These are phyloP conservation scores for Scolopax bukidnonensis DNA, from an alignment of 2,797 vertebrate species.

Conservation along the genomic window DNA sequence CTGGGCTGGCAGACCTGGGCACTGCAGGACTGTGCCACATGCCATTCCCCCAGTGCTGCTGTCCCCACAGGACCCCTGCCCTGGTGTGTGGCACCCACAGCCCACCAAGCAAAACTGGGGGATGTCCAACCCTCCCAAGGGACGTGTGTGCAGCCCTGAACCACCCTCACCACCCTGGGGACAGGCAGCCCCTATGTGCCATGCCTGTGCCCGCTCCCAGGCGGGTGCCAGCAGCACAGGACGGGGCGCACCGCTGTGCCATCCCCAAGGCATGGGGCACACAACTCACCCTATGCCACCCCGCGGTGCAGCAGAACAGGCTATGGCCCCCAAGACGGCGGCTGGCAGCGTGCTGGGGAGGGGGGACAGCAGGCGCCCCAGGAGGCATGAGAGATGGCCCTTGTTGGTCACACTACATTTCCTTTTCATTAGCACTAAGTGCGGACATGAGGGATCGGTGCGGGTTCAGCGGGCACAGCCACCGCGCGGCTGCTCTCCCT, in stretches of 20 bases:
- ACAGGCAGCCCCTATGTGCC: neutral
- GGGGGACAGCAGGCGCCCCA: neutral
- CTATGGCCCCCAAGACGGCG: accelerated
- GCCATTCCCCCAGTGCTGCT: neutral
- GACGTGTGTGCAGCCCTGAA: accelerated
- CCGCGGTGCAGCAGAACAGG: neutral
- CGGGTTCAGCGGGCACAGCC: slow-evolving; percentile 84
- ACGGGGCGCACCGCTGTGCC: accelerated
- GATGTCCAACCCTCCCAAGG: accelerated
- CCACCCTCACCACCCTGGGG: neutral
- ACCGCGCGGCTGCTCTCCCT: slow-evolving; percentile 22
- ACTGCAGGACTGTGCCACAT: neutral
- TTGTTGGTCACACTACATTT: slow-evolving; percentile 99
- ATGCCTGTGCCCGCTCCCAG: accelerated
- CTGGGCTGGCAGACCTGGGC: accelerated
- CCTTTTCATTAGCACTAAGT: slow-evolving; percentile 99
- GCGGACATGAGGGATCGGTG: slow-evolving; percentile 92
- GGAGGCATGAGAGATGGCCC: slow-evolving; percentile 89
- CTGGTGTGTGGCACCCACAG: neutral
- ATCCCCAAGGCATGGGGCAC: neutral
- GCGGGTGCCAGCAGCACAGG: neutral
- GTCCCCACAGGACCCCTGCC: neutral
- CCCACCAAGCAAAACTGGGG: neutral
- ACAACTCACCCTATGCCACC: neutral
- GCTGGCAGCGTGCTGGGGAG: neutral